A percentile compares a stretch with the other conserved stretches of the same genome.
Conservation (phyloP, 2,888 invertebrate genomes). For the Argyresthia albistria region DNA sequence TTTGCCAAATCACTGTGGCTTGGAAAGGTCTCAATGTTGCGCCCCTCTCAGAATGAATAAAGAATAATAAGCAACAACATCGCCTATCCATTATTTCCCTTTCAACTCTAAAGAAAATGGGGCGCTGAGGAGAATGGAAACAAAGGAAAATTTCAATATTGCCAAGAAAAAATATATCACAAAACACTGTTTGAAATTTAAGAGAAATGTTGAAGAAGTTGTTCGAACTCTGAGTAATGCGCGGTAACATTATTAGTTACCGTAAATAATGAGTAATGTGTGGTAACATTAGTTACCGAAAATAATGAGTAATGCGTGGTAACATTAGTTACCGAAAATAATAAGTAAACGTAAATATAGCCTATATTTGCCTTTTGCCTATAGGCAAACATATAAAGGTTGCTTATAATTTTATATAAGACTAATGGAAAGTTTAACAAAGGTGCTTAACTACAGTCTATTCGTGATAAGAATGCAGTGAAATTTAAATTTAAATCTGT, state of each 20-base stretch:
- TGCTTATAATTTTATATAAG: too few relatives aligned
- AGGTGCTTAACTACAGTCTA: too few relatives aligned
- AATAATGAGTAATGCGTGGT: too few relatives aligned
- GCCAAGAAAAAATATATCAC: constrained; percentile 36
- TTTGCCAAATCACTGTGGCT: constrained; percentile 44
- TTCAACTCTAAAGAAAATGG: constrained; percentile 49
- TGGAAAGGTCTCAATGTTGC: constrained; percentile 31
- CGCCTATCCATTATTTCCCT: constrained; percentile 58
- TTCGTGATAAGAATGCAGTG: too few relatives aligned
- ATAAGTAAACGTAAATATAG: too few relatives aligned
- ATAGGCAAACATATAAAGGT: too few relatives aligned
- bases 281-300: too few relatives aligned
- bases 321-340: too few relatives aligned
- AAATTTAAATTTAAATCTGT: too few relatives aligned
- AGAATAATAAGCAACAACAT: constrained; percentile 65
- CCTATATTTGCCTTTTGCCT: too few relatives aligned
- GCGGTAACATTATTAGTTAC: neutral
- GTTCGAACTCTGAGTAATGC: neutral
- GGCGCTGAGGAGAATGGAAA: constrained; percentile 46
- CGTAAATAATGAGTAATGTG: too few relatives aligned
- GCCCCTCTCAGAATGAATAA: constrained; percentile 36
- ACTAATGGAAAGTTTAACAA: too few relatives aligned
- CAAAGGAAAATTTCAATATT: constrained; percentile 60
- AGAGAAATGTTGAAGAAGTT: neutral
- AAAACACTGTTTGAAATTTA: neutral